Evolutionary conservation across 2,113 vertebrate genomes (phyloP), one percentile per base, ranked within the genome.

Genomic region (Suricata suricatta): DNA sequence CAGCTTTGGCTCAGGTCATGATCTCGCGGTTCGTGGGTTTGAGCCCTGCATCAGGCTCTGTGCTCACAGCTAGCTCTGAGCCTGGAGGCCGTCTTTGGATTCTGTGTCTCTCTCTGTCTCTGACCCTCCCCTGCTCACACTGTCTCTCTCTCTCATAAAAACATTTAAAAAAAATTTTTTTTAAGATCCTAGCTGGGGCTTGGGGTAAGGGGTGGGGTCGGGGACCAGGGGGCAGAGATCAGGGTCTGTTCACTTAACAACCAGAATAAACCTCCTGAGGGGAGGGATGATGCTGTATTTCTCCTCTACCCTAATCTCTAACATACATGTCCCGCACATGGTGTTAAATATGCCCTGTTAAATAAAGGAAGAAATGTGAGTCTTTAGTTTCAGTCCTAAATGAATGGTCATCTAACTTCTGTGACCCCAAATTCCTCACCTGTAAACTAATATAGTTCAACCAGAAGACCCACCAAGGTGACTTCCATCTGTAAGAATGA

Each of bases 151-250:
- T 41, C 41, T 41, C 41, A 41, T 41, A 41, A 41, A 41, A 41
- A 41, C 41, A 41, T 41, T 41, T 5, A 5, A 41, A 41, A 41
- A 41, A 41, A 5, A 41, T 41, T 41, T 41, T 41, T 41, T 41
- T 88, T 69, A 25, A 2, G 7, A 2, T 27, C 41, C 44, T 47
- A 27, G 74, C 74, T 76, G 41, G 74, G 41, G 41, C 23, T 10
- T 21, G 12, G 4, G 35, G 9, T 74, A 3, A 17, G 29, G 33
- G 0, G 27, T 74, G 29, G 33, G 0, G 27, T 1, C 16, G 0
- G 23, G 1, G 19, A 3, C 8, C 4, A 9, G 19, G 29, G 0
- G 21, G 2, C 3, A 0, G 1, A 27, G 4, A 10, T 2, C 7
- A 3, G 25, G 14, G 4, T 38, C 74, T 52, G 2, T 29, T 77